These are phyloP conservation scores for Porites evermanni DNA, from an alignment of 92 coral and sea anemone species.

Conservation along the genomic window DNA sequence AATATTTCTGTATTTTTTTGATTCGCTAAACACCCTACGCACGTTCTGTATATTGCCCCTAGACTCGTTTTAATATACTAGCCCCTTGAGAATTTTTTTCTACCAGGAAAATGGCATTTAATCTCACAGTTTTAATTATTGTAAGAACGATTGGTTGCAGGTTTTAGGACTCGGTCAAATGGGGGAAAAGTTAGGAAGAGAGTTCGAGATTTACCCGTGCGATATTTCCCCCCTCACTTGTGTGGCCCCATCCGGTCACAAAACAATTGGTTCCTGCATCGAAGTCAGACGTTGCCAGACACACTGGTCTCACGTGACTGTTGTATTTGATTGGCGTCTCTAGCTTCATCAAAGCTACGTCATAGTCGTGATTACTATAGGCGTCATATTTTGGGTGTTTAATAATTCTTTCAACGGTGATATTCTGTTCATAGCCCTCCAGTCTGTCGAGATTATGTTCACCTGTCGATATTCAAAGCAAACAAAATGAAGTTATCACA, in stretches of 20 bases:
- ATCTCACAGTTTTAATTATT: too few relatives aligned
- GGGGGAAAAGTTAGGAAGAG: too few relatives aligned
- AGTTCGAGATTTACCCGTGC: slow-evolving; percentile 44
- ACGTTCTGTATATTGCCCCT: too few relatives aligned
- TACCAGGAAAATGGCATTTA: too few relatives aligned
- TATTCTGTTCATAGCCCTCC: slow-evolving; percentile 82
- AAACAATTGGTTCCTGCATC: slow-evolving; percentile 58
- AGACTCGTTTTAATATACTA: too few relatives aligned
- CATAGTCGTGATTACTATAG: slow-evolving; percentile 76
- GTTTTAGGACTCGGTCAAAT: too few relatives aligned
- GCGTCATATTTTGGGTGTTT: slow-evolving; percentile 78
- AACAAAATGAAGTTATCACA: background rate
- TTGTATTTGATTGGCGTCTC: slow-evolving; percentile 79
- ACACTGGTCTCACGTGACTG: slow-evolving; percentile 85
- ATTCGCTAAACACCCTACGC: too few relatives aligned
- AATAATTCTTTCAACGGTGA: slow-evolving; percentile 74
- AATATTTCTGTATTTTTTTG: too few relatives aligned
- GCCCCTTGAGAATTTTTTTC: too few relatives aligned
- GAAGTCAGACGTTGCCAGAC: slow-evolving; percentile 77
- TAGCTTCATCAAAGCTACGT: slow-evolving; percentile 88
- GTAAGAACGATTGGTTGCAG: too few relatives aligned
- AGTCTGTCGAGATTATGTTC: slow-evolving; percentile 76
- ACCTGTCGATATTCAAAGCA: slow-evolving; percentile 41
- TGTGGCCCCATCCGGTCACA: slow-evolving; percentile 90
- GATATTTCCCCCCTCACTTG: slow-evolving; percentile 73